A percentile compares a stretch with the other conserved stretches of the same genome.
Conservation (phyloP, 2,888 invertebrate genomes). For the Coelinius sp. region DNA sequence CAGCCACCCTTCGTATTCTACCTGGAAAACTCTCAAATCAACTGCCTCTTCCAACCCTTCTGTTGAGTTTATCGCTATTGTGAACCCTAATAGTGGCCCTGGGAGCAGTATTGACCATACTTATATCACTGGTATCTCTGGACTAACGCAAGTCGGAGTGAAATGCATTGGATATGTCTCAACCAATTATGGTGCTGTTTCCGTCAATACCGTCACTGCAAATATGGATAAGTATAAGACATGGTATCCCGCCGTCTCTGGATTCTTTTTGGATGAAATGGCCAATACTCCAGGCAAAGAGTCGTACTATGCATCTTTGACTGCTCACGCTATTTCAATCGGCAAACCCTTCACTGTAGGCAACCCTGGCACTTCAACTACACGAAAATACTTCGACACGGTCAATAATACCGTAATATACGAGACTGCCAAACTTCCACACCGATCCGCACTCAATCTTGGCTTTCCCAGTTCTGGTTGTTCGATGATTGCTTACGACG, state of each 20-base stretch:
- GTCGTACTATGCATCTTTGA: background rate
- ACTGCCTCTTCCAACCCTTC: background rate
- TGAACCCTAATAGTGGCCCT: background rate
- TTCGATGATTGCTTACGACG: background rate
- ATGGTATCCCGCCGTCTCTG: background rate
- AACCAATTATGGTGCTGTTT: background rate
- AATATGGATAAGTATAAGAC: background rate
- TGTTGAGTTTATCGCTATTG: background rate
- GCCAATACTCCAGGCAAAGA: background rate
- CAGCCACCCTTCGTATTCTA: background rate
- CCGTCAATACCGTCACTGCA: background rate
- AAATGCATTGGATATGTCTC: background rate
- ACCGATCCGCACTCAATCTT: background rate
- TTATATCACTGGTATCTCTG: background rate
- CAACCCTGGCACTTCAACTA: background rate
- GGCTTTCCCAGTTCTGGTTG: background rate
- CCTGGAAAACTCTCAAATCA: background rate
- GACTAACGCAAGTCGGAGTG: background rate
- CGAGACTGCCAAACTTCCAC: background rate
- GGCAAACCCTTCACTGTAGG: background rate
- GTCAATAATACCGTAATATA: background rate
- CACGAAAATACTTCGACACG: background rate
- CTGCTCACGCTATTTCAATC: background rate
- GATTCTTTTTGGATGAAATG: background rate
- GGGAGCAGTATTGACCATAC: background rate